These are phyloP conservation scores for Siniperca obscura DNA, from an alignment of 2,797 vertebrate species.

Conservation along the genomic window DNA sequence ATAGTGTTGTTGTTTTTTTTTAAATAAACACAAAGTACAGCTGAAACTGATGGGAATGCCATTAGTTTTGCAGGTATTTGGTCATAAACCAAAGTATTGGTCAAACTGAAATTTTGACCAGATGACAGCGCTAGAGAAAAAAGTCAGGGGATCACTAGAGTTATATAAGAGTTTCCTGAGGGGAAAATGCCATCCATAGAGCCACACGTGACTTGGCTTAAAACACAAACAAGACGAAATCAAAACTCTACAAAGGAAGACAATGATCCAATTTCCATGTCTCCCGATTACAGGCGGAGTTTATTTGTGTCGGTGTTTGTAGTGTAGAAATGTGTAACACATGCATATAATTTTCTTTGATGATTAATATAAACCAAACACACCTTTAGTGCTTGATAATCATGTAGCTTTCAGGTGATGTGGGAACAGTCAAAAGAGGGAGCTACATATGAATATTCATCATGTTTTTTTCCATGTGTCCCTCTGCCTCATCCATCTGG, in stretches of 20 bases:
- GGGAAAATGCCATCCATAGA: neutral
- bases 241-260: neutral
- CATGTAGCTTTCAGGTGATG: slow-evolving; percentile 20
- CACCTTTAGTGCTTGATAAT: slow-evolving; percentile 18
- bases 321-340: slow-evolving; percentile 2
- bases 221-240: neutral
- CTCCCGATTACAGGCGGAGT: too few species aligned
- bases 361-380: neutral
- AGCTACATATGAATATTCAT: slow-evolving; percentile 46
- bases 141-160: too few species aligned
- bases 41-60: too few species aligned
- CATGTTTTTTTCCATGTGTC: slow-evolving; percentile 13
- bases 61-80: too few species aligned
- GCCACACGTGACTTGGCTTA: neutral
- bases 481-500: slow-evolving; percentile 33
- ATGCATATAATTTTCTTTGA: slow-evolving; percentile 3
- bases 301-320: neutral
- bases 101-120: too few species aligned
- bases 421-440: slow-evolving; percentile 11
- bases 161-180: too few species aligned
- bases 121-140: too few species aligned
- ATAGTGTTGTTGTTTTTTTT: too few species aligned
- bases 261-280: neutral
- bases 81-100: too few species aligned
- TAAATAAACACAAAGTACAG: too few species aligned